Base-by-base conservation (phyloP, 1,140 invertebrate species). In the Acromyrmex echinatior region DNA sequence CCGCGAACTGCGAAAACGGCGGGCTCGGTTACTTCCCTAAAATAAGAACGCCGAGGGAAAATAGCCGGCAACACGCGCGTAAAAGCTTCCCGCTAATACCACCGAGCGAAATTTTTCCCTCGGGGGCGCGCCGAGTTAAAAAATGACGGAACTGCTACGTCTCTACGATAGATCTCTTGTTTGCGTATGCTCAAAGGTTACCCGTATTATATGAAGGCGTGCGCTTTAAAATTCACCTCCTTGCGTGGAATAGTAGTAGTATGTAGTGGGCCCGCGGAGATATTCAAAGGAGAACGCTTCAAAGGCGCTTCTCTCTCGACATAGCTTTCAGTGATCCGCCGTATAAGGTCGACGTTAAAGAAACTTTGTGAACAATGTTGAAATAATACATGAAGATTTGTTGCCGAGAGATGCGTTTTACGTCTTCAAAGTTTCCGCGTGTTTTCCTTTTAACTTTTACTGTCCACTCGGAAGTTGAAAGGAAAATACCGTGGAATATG, bases 41-140 rank as follows among this genome's bases (percentile, higher is more conserved):
- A 84, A 84, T 62, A 84, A 74, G 80, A 84, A 84, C 56, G 80
- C 70, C 39, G 21, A 74, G 80, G 31, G 80, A 84, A 84, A 84
- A 84, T 84, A 84, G 62, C 80, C 21, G 56, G 65, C 10, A 70
- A 49, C 39, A 35, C 53, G 49, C 39, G 18, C 79, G 79, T 70
- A 14, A 14, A 71, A 58, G 65, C 79, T 68, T 12, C 39, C 31
- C 53, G 68, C 70, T 84, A 84, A 84, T 84, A 70, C 56, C 18
- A 58, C 70, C 78, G 70, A 84, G 80, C 70, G 80, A 84, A 84
- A 76, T 84, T 74, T 76, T 28, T 51, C 80, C 71, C 80, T 84
- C 56, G 28, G n/a, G n/a, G 28, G 10, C 65, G 49, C 68, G 68
- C 39, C 31, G 68, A 62, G 56, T 74, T 60, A 76, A 84, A 84